Percentiles rank a stretch among this genome's conserved stretches.
These are phyloP conservation scores for Colletes latitarsis DNA, from an alignment of 1,140 invertebrate species.

Conservation along the genomic window DNA sequence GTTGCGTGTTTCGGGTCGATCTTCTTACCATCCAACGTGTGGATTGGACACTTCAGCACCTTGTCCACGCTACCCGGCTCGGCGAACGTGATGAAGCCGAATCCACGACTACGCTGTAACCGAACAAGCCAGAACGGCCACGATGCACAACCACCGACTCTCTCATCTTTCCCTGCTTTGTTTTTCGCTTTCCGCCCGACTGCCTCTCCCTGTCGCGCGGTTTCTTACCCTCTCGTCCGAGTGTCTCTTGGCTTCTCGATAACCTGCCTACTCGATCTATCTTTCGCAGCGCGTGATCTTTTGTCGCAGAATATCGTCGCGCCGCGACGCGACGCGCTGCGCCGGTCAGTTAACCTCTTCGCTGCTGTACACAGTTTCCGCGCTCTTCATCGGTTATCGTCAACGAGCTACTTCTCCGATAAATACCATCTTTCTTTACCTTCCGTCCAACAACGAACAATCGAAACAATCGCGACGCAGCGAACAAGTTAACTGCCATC, in stretches of 20 bases:
- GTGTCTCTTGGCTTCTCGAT: not conserved
- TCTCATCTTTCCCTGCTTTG: constrained; percentile 16
- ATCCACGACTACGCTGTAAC: constrained; percentile 94
- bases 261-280: not conserved
- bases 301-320: not conserved
- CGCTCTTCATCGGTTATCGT: no score
- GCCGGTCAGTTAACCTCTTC: not conserved
- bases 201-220: not conserved
- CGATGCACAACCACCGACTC: constrained; percentile 66
- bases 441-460: no score
- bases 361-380: not conserved
- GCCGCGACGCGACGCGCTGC: no score
- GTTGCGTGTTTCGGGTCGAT: constrained; percentile 97
- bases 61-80: constrained; percentile 94
- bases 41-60: constrained; percentile 93
- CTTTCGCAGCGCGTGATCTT: not conserved
- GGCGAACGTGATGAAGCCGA: constrained; percentile 96
- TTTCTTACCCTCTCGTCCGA: not conserved
- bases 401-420: no score
- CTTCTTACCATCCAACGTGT: constrained; percentile 96
- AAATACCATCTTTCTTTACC: no score
- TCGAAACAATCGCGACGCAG: no score
- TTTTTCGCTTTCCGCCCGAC: constrained; percentile 1
- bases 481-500: not conserved
- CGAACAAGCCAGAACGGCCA: constrained; percentile 71